A percentile compares a stretch with the other conserved stretches of the same genome.
Evolutionary conservation across 92 coral and sea anemone genomes (phyloP).

Genomic region (Palythoa grandis): DNA sequence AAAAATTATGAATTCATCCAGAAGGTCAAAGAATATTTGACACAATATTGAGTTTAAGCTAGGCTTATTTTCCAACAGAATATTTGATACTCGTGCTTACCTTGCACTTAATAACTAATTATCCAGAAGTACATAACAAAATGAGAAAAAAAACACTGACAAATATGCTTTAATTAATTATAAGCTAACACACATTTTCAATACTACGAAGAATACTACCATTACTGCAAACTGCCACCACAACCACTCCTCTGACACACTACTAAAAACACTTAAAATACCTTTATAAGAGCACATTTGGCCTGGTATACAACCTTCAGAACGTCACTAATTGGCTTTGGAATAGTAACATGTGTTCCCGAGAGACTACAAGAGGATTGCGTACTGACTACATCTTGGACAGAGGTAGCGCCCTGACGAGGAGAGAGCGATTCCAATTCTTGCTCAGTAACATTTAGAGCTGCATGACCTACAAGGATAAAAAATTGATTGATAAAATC

Average conservation of each 20-base stretch:
- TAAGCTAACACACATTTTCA: no score
- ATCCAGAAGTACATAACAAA: no score
- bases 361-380: conserved; percentile 61
- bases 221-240: neutral
- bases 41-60: no score
- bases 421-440: conserved; percentile 32
- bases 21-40: no score
- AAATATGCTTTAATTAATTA: no score
- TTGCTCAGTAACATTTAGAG: conserved; percentile 74
- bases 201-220: no score
- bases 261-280: neutral
- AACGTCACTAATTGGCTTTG: conserved; percentile 84
- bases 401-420: conserved; percentile 58
- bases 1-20: no score
- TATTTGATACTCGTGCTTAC: no score
- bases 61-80: no score
- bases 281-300: conserved; percentile 93
- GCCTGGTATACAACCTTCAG: conserved; percentile 92
- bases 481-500: neutral
- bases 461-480: conserved; percentile 77
- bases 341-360: conserved; percentile 57
- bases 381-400: conserved; percentile 55
- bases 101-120: no score
- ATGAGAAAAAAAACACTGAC: no score
- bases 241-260: neutral